Evolutionary conservation across 2,888 invertebrate species (phyloP).

Genomic region (Cepaea hortensis): DNA sequence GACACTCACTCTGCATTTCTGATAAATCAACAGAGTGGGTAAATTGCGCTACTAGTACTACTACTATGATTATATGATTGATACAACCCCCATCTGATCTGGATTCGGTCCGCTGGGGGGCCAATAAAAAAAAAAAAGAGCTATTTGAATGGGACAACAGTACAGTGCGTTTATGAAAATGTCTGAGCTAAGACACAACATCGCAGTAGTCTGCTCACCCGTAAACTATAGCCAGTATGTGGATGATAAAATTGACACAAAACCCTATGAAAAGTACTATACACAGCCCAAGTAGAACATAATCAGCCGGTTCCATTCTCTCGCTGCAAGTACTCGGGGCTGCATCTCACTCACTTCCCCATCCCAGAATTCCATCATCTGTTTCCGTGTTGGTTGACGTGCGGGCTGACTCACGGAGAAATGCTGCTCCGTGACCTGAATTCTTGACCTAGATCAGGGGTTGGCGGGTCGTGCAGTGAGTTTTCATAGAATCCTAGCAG

Average conservation of each 20-base stretch:
- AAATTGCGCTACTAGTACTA: too few relatives aligned
- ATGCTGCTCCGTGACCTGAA: background rate
- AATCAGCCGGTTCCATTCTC: conserved; percentile 50
- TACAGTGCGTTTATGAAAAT: background rate
- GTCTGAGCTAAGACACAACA: background rate
- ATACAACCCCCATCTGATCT: background rate
- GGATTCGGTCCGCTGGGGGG: background rate
- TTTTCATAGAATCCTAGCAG: too few relatives aligned
- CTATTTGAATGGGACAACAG: background rate
- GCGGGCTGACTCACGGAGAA: conserved; percentile 4
- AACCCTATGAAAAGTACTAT: conserved; percentile 42
- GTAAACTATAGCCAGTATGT: conserved; percentile 45
- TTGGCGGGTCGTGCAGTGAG: background rate
- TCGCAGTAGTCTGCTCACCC: conserved; percentile 36
- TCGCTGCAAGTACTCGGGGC: conserved; percentile 26
- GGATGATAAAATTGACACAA: conserved; percentile 44
- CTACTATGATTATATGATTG: too few relatives aligned
- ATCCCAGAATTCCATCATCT: conserved; percentile 30
- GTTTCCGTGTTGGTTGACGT: conserved; percentile 9
- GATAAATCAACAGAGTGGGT: background rate
- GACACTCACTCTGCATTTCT: too few relatives aligned
- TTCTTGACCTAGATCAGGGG: conserved; percentile 11
- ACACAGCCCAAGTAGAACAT: conserved; percentile 45
- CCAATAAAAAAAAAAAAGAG: background rate
- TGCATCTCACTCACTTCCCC: conserved; percentile 38